phyloP scores from a whole-genome alignment of 2,888 invertebrate genomes.

The Heliconius erato region DNA sequence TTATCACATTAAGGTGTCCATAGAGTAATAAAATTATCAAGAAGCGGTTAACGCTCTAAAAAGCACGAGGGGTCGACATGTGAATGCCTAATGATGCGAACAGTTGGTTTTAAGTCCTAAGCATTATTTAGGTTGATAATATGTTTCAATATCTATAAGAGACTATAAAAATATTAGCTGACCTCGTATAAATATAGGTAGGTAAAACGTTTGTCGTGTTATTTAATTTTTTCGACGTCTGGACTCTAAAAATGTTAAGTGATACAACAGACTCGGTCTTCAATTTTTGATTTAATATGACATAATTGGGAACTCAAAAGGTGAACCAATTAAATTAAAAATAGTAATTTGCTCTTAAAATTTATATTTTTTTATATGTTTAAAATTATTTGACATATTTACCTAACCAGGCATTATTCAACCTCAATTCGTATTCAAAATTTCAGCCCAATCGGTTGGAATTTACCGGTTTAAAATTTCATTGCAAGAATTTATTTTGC shows the following conservation, averaged over 20 bases:
- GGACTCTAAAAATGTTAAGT: background rate
- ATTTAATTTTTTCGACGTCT: background rate
- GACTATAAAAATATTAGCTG: background rate
- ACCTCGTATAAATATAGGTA: background rate
- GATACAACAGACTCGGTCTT: background rate
- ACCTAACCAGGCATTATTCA: background rate
- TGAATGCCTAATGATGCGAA: slow-evolving; percentile 24
- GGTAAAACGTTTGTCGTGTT: background rate
- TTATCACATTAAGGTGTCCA: background rate
- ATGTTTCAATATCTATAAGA: background rate
- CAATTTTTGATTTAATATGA: background rate
- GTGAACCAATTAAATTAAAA: no score
- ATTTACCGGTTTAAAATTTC: background rate
- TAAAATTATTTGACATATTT: background rate
- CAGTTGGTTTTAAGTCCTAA: slow-evolving; percentile 6
- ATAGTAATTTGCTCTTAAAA: background rate
- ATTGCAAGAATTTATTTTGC: no score
- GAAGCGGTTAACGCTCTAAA: slow-evolving; percentile 30
- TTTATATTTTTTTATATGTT: background rate
- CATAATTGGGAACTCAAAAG: no score
- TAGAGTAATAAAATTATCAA: slow-evolving; percentile 23
- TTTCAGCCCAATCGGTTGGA: background rate
- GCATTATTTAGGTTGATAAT: background rate
- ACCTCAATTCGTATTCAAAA: background rate
- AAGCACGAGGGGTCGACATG: slow-evolving; percentile 14